Conservation (phyloP, 2,797 vertebrate genomes). For the Enteromius treurensis region DNA sequence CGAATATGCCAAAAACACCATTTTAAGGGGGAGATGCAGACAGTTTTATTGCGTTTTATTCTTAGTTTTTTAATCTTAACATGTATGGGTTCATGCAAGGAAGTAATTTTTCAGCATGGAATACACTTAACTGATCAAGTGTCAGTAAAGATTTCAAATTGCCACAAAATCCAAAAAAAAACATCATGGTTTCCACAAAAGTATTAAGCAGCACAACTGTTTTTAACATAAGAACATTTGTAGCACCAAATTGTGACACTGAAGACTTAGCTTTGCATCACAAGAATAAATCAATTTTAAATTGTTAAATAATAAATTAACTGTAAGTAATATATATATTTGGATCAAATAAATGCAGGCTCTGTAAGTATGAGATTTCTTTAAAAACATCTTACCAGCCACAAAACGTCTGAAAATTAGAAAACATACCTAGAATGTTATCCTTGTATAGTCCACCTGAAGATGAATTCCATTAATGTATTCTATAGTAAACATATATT, state of each 20-base stretch:
- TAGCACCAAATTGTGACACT: neutral
- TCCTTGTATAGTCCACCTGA: neutral
- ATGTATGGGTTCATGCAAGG: neutral
- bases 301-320: neutral
- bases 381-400: neutral
- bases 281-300: neutral
- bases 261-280: neutral
- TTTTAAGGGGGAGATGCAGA: neutral
- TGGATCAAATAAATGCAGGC: neutral
- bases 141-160: neutral
- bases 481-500: neutral
- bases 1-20: neutral
- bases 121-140: neutral
- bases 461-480: neutral
- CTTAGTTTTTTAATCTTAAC: neutral
- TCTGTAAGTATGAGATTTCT: neutral
- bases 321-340: neutral
- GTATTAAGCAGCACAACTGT: neutral
- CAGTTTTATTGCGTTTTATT: neutral
- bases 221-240: neutral
- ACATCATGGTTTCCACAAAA: neutral
- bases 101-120: neutral
- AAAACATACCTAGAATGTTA: neutral
- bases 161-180: neutral
- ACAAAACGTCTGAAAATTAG: neutral